Base-by-base conservation (phyloP, 2,888 invertebrate species). In the Pristionchus arcanus region DNA sequence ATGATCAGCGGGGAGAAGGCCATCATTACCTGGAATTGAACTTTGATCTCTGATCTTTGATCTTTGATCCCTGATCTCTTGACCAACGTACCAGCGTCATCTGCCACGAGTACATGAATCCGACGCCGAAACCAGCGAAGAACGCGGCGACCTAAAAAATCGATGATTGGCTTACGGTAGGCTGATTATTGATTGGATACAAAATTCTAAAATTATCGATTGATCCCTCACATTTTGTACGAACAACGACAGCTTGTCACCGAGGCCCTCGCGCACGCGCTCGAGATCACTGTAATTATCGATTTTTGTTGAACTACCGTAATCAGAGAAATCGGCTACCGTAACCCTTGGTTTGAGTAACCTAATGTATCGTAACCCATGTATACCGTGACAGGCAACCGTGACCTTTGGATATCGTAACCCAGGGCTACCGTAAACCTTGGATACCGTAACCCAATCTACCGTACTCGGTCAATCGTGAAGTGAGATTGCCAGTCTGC, bases 61-160 rank as follows among this genome's bases (percentile, higher is more conserved):
- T 66, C 13, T 31, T 7, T 68, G 31, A 68, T 34, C 31, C 4
- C 3, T 34, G 42, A 49, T 49, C 42, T 49, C 42, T 49, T 9
- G 42, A 49, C 42, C 5, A 49, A 7, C 42, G 42, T 9, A 96
- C 96, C 15, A 96, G 94, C 0, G 96, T 96, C 93, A 96, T 95
- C 92, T 96, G 96, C 96, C 96, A 96, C 91, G 96, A 90, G 91
- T 92, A 95, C 90, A 95, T 91, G 93, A 96, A 96, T 0, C 96
- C 96, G 71, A 96, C 95, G 42, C 95, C 92, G 91, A 96, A 96
- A 2, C 96, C 96, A 63, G 95, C 94, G 9, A 96, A 21, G 92
- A 96, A 96, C 19, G 96, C 95, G 31, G 96, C 92, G 4, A 94
- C 84, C 89, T 89, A 66, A 19, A 77, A 7, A 53, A 81, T 49